Conservation (phyloP, 2,888 invertebrate species). For the Amphiduros pacificus region DNA sequence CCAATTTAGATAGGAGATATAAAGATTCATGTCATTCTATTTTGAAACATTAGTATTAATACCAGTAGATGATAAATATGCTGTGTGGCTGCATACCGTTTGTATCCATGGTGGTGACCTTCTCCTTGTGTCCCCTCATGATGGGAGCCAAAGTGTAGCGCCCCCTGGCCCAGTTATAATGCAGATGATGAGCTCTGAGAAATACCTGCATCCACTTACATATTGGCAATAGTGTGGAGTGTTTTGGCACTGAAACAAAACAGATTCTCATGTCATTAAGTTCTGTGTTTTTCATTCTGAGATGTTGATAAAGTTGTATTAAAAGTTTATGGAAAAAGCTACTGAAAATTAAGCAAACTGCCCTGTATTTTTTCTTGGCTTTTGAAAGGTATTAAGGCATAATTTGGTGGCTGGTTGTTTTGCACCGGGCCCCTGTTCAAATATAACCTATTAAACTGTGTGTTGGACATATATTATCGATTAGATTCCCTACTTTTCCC, state of each 20-base stretch:
- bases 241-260: constrained; percentile 39
- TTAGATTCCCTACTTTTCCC: too few species aligned
- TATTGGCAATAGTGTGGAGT: constrained; percentile 39
- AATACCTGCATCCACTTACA: constrained; percentile 52
- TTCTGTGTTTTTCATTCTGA: too few species aligned
- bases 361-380: too few species aligned
- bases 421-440: too few species aligned
- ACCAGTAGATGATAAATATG: too few species aligned
- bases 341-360: neutral
- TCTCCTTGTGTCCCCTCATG: constrained; percentile 46
- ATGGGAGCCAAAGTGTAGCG: constrained; percentile 45
- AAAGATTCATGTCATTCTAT: too few species aligned
- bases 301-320: neutral
- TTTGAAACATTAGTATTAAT: too few species aligned
- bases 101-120: constrained; percentile 47
- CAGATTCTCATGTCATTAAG: neutral
- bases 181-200: constrained; percentile 43
- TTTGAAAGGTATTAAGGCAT: too few species aligned
- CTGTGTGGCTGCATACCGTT: constrained; percentile 40
- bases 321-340: neutral
- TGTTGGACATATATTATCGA: too few species aligned
- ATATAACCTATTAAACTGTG: too few species aligned
- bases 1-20: too few species aligned
- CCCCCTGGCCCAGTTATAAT: constrained; percentile 48
- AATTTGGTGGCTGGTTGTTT: too few species aligned